Evolutionary conservation across 1,140 invertebrate genomes (phyloP).

Genomic region (Theocolax elegans): DNA sequence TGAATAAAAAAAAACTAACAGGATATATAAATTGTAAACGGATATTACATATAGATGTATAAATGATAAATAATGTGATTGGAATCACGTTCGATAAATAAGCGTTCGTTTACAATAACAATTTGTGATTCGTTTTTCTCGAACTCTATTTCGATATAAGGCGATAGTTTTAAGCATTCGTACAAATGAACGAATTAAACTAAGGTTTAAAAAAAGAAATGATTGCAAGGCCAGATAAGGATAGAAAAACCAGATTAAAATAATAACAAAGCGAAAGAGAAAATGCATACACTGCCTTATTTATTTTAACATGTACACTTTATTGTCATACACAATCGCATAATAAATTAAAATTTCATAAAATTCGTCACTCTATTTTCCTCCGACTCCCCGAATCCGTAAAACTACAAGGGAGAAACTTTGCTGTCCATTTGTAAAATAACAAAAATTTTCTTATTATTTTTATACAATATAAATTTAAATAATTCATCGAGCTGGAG

Average conservation of each 20-base stretch:
- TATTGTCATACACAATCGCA: conserved; percentile 58
- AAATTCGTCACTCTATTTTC: too few relatives aligned
- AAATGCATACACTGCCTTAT: conserved; percentile 62
- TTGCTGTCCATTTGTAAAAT: too few relatives aligned
- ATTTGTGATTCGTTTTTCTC: conserved; percentile 20
- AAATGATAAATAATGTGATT: too few relatives aligned
- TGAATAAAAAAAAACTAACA: too few relatives aligned
- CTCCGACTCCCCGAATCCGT: too few relatives aligned
- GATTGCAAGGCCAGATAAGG: neutral
- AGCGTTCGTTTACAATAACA: neutral
- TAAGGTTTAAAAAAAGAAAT: neutral
- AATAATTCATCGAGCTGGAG: too few relatives aligned
- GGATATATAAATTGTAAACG: neutral
- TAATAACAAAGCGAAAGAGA: conserved; percentile 45
- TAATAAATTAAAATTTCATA: conserved; percentile 59
- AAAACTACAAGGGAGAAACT: too few relatives aligned
- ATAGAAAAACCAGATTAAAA: conserved; percentile 42
- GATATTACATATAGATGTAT: too few relatives aligned
- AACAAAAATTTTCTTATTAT: too few relatives aligned
- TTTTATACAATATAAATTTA: too few relatives aligned
- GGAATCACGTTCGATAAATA: conserved; percentile 28
- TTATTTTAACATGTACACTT: conserved; percentile 61
- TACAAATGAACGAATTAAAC: conserved; percentile 28
- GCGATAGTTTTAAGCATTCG: conserved; percentile 42
- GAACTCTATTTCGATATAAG: too few relatives aligned